Evolutionary conservation across 2,113 vertebrate genomes (phyloP).

Genomic region (Psittacula cyanocephala): DNA sequence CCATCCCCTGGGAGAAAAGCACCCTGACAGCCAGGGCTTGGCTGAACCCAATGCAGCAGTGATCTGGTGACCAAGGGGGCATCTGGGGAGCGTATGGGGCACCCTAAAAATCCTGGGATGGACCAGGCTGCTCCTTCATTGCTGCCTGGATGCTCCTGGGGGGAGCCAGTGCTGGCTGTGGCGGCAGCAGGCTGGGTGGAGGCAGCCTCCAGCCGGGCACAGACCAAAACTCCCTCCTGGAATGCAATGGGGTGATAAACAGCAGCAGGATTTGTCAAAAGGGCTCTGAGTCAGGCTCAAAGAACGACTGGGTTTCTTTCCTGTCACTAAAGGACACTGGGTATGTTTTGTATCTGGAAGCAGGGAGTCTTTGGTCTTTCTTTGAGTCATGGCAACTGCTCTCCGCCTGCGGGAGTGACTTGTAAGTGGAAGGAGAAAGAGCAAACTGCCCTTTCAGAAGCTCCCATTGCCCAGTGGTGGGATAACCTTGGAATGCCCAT

Average conservation of each 20-base stretch:
- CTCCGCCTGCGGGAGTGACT: not conserved
- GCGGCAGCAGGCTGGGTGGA: not conserved
- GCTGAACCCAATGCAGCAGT: not conserved
- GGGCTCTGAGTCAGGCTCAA: not conserved
- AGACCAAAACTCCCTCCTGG: not conserved
- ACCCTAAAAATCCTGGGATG: not conserved
- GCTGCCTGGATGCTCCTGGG: accelerated
- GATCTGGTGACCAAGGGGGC: not conserved
- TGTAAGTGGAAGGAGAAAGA: not conserved
- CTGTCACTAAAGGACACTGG: not conserved
- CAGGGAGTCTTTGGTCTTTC: not conserved
- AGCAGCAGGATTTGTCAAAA: not conserved
- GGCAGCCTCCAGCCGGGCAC: not conserved
- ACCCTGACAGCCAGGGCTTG: accelerated
- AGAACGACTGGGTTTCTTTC: not conserved
- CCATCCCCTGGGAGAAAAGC: not conserved
- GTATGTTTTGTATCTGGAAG: not conserved
- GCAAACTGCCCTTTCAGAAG: not conserved
- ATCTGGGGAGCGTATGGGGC: not conserved
- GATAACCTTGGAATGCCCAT: not conserved
- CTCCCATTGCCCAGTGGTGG: not conserved
- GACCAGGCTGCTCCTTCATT: not conserved
- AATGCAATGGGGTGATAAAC: not conserved
- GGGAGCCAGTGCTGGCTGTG: accelerated
- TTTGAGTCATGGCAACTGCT: not conserved